These are phyloP conservation scores for Hydraecia micacea DNA, from an alignment of 2,888 invertebrate species.

Conservation along the genomic window DNA sequence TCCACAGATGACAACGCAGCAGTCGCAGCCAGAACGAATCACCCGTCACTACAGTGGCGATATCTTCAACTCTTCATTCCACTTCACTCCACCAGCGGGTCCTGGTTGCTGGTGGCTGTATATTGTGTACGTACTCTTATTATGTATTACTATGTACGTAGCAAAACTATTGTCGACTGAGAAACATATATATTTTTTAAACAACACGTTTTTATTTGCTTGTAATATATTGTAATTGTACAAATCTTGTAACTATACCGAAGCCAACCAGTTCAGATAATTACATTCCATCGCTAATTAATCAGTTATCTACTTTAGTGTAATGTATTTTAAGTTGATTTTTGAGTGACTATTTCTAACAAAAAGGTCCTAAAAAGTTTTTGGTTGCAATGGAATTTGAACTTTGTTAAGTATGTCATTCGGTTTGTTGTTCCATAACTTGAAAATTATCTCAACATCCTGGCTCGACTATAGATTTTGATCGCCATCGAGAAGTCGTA, in stretches of 20 bases:
- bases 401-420: too few species aligned
- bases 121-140: slow-evolving; percentile 19
- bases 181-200: neutral
- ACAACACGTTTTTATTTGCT: neutral
- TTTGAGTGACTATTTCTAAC: too few species aligned
- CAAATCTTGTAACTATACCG: slow-evolving; percentile 13
- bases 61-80: neutral
- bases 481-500: neutral
- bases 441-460: too few species aligned
- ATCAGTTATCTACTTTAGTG: too few species aligned
- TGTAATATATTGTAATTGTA: neutral
- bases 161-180: neutral
- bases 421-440: too few species aligned
- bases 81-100: neutral
- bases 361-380: too few species aligned
- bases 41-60: neutral
- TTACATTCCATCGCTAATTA: too few species aligned
- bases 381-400: too few species aligned
- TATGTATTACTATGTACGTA: neutral
- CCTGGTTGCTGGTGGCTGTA: neutral
- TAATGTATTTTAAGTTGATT: too few species aligned
- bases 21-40: neutral
- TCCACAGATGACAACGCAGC: slow-evolving; percentile 7
- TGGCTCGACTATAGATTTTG: too few species aligned
- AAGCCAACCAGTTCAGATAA: too few species aligned